Conservation (phyloP, 2,888 invertebrate species). For the Himalopsyche japonica region DNA sequence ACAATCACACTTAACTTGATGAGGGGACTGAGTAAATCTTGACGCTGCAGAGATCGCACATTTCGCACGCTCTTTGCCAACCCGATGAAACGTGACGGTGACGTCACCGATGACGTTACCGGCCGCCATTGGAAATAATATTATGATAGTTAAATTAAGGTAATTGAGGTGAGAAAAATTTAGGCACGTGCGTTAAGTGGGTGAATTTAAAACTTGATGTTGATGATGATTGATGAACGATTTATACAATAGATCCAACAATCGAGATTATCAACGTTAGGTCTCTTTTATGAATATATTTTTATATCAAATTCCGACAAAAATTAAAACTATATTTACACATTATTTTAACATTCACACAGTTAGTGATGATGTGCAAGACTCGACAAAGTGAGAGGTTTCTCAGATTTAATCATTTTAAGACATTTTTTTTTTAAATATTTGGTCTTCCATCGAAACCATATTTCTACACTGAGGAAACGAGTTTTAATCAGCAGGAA, state of each 20-base stretch:
- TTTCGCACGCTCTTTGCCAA: slow-evolving; percentile 40
- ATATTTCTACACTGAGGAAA: too few species aligned
- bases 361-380: too few species aligned
- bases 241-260: background rate
- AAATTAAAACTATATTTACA: too few species aligned
- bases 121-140: background rate
- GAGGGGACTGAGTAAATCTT: slow-evolving; percentile 36
- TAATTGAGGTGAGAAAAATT: slow-evolving; percentile 28
- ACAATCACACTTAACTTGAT: slow-evolving; percentile 41
- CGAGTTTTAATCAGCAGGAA: too few species aligned
- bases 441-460: too few species aligned
- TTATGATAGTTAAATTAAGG: background rate
- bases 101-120: slow-evolving; percentile 12
- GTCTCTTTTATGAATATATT: too few species aligned
- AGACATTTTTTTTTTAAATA: too few species aligned
- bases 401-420: too few species aligned
- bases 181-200: background rate
- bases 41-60: slow-evolving; percentile 37
- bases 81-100: background rate
- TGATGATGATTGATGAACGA: background rate
- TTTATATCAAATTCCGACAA: too few species aligned
- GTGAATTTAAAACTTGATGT: background rate
- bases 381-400: too few species aligned
- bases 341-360: too few species aligned
- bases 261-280: too few species aligned